Conservation (phyloP, 2,797 vertebrate species). For the Tokudaia tokunoshimensis region DNA sequence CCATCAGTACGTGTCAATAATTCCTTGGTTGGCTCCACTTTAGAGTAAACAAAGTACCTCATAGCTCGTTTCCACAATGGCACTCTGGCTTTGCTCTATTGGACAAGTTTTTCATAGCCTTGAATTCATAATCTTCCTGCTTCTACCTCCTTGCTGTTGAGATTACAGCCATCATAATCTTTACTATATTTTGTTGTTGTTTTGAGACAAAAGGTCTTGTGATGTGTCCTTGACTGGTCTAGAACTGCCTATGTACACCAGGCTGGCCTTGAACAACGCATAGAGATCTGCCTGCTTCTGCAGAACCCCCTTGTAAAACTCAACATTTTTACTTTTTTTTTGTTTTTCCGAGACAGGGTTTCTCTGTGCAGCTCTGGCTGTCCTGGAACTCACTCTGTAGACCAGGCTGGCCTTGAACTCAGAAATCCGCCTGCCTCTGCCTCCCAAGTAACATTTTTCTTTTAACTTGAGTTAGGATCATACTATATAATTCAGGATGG, state of each 20-base stretch:
- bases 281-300: neutral
- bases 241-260: neutral
- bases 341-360: no score
- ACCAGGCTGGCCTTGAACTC: no score
- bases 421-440: no score
- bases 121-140: neutral
- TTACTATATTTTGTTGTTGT: neutral
- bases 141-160: neutral
- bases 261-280: neutral
- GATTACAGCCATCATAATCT: neutral
- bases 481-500: neutral
- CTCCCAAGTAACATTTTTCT: neutral
- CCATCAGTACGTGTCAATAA: neutral
- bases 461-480: neutral
- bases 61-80: neutral
- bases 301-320: no score
- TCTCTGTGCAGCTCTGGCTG: no score
- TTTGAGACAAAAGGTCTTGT: neutral
- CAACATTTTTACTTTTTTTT: neutral
- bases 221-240: neutral
- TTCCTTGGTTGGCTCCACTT: conserved; percentile 43
- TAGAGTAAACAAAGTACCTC: neutral
- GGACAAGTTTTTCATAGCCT: neutral
- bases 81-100: neutral
- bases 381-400: no score